Evolutionary conservation across 2,113 vertebrate species (phyloP), one percentile per base, ranked within the genome.

Genomic region (Atlantisia rogersi): DNA sequence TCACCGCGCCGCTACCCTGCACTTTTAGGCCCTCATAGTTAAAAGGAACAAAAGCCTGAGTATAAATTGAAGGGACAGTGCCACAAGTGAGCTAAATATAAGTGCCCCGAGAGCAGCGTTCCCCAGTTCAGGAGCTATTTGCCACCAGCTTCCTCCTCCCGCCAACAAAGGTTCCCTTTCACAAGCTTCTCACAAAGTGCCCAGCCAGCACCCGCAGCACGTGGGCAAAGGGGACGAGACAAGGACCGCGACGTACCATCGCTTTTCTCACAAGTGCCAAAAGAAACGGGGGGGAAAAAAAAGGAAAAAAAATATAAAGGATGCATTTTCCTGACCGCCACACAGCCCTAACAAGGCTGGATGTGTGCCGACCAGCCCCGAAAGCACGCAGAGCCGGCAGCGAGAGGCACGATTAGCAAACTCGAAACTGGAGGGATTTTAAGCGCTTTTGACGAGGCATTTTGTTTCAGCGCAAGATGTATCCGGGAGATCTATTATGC

Each of bases 391-490:
- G 63, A 74, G 88, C 90, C 78, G 29, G 85, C 8, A 37, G 55
- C 20, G 90, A 37, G 80, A 94, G 95, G 71, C 86, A 37, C 17
- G 50, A 96, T 88, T 92, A 96, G 97, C 93, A 77, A 92, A 91
- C 69, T 73, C 26, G 1, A 75, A 94, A 94, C 94, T 58, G 5
- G 82, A 91, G 92, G 96, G 95, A 96, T 91, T 96, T 88, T 77
- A 97, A 97, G 87, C 39, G 5, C 81, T 97, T 97, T 84, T 97
- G 97, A 97, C 94, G 42, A 87, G 97, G 96, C 86, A 6, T 97
- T 97, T 97, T 88, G 95, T 96, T 95, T 64, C 84, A 39, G 76
- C 4, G 35, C 73, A 69, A 92, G 96, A 96, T 48, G 94, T 62
- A 94, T 92, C 95, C 96, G 24, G 90, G 88, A 97, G 95, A 95